These are phyloP conservation scores for Centropristis striata DNA, from an alignment of 2,113 vertebrate species.

Conservation along the genomic window DNA sequence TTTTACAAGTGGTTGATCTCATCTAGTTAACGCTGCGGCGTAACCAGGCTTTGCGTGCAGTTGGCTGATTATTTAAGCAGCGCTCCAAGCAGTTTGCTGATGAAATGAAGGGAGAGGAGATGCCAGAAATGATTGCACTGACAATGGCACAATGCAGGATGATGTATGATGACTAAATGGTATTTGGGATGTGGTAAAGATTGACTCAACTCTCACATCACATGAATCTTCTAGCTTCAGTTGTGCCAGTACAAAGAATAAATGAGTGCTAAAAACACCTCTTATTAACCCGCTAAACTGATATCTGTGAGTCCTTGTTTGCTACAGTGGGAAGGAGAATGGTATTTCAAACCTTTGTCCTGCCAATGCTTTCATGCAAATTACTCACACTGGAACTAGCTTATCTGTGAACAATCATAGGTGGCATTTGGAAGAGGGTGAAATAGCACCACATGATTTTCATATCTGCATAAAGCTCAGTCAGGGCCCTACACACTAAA, in stretches of 20 bases:
- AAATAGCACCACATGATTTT: constrained; percentile 69
- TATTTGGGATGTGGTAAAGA: constrained; percentile 54
- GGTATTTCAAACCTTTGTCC: constrained; percentile 60
- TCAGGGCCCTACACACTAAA: constrained; percentile 46
- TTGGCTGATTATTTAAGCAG: constrained; percentile 75
- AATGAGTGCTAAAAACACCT: constrained; percentile 35
- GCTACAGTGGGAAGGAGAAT: constrained; percentile 26
- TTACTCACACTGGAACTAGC: constrained; percentile 53
- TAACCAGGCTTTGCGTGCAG: constrained; percentile 67
- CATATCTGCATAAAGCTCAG: constrained; percentile 71
- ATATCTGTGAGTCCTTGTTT: constrained; percentile 44
- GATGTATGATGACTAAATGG: constrained; percentile 68
- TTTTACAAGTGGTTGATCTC: constrained; percentile 75
- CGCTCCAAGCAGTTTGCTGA: constrained; percentile 72
- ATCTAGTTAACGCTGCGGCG: constrained; percentile 67
- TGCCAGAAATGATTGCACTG: constrained; percentile 64
- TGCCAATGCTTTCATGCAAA: constrained; percentile 73
- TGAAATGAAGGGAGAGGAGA: constrained; percentile 66
- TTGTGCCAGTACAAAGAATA: constrained; percentile 42
- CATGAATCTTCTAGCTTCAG: constrained; percentile 19
- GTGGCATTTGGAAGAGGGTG: constrained; percentile 70
- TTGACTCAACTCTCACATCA: constrained; percentile 51
- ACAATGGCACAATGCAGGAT: constrained; percentile 59
- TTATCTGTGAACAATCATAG: constrained; percentile 73
- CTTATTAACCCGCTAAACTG: constrained; percentile 42